Evolutionary conservation across 2,113 vertebrate species (phyloP), one percentile per base, ranked within the genome.

Genomic region (Chionis minor): DNA sequence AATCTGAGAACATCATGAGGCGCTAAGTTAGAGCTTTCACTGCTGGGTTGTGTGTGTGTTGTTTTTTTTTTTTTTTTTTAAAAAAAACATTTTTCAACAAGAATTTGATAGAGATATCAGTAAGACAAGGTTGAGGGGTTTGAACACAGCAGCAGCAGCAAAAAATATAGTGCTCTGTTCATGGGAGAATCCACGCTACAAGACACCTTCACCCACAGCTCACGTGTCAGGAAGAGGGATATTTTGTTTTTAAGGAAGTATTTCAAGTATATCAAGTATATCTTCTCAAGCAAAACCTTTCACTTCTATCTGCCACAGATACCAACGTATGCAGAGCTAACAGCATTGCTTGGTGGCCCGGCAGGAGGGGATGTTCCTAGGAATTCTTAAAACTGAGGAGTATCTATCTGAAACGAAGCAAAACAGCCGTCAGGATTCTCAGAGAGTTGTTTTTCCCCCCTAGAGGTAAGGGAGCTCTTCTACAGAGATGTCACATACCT

Each of bases 21-120:
- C 94, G 93, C 97, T 98, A 98, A 97, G 96, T 96, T 97, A 58
- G 96, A 97, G 97, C 97, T 97, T 98, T 98, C 95, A 92, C 92
- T 96, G 97, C 93, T 91, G 91, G 61, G 89, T 69, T 97, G 58
- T 79, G 45, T 58, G 47, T 27, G 27, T 33, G 33, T 70, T 88
- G 8, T 51, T 19, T n/a, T 7, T 32, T 4, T 19, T 15, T 42
- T 3, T 22, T 20, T n/a, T 22, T 66, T 66, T 58, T 56, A n/a
- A 32, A 56, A 33, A 58, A 88, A 85, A 77, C 63, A n/a, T 28
- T 94, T 96, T 97, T 98, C 94, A 96, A 95, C 97, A 94, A 65
- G 95, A 95, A 87, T 96, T 96, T 93, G 97, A 98, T 98, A 85
- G 96, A 98, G 98, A 96, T 94, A 97, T 97, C 78, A 93, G 89